These are phyloP conservation scores for Lacerta viridis DNA, from an alignment of 2,797 vertebrate genomes.

Conservation along the genomic window DNA sequence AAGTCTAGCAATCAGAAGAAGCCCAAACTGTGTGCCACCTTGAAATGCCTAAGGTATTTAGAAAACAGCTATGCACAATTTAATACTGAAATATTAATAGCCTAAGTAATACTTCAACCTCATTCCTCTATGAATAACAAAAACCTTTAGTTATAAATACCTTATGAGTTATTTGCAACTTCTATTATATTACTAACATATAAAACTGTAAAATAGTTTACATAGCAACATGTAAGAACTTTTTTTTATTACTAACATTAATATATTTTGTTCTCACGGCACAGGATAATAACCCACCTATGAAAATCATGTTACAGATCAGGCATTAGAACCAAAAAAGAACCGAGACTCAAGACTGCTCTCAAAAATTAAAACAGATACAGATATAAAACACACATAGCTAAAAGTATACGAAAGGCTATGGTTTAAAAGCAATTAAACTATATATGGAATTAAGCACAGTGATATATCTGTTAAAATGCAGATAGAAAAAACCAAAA, in stretches of 20 bases:
- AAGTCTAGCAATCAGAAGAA: conserved; percentile 55
- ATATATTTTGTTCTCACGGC: background rate
- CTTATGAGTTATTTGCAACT: background rate
- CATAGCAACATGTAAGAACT: background rate
- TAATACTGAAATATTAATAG: background rate
- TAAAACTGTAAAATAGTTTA: too few species aligned
- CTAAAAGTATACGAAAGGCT: too few species aligned
- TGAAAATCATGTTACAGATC: background rate
- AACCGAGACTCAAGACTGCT: too few species aligned
- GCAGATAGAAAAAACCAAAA: too few species aligned
- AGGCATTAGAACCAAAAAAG: too few species aligned
- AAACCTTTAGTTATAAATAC: background rate
- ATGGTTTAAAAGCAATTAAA: too few species aligned
- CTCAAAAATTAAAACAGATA: too few species aligned
- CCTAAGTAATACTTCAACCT: background rate
- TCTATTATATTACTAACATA: background rate
- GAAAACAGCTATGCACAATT: conserved; percentile 24
- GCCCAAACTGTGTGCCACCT: conserved; percentile 23
- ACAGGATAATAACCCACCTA: background rate
- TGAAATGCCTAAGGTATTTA: conserved; percentile 32
- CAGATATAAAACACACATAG: too few species aligned
- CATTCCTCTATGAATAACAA: background rate
- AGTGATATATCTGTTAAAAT: too few species aligned
- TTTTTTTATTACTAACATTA: background rate
- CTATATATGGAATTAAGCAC: too few species aligned